These are phyloP conservation scores for Aurelia aurita complex sp. Pacific DNA, from an alignment of 30 jellyfish, hydroid and myxozoan genomes.

Conservation along the genomic window DNA sequence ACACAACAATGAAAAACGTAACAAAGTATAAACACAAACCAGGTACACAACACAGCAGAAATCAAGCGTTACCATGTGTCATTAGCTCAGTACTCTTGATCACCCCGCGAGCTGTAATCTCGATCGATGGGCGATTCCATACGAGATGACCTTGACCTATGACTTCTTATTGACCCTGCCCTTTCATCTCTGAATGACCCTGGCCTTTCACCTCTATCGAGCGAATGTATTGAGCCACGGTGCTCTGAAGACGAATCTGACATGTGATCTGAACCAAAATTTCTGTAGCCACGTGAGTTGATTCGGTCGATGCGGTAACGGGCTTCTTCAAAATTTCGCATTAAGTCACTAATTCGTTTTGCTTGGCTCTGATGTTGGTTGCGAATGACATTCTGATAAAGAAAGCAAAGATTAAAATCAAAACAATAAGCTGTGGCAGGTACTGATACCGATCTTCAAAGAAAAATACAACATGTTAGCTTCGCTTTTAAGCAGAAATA, in stretches of 20 bases:
- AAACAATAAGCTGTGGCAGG: too few species aligned
- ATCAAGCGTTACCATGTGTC: background rate
- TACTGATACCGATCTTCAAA: too few species aligned
- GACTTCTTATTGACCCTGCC: conserved; percentile 37
- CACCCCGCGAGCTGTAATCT: conserved; percentile 1
- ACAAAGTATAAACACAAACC: too few species aligned
- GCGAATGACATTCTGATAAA: conserved; percentile 58
- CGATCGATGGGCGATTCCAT: conserved; percentile 44
- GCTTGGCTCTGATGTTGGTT: conserved; percentile 66
- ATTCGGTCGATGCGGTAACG: conserved; percentile 70
- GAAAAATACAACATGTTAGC: too few species aligned
- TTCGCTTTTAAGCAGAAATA: too few species aligned
- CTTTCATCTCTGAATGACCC: conserved; percentile 55
- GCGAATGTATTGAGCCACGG: conserved; percentile 51
- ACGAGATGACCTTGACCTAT: conserved; percentile 30
- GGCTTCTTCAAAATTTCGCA: conserved; percentile 61
- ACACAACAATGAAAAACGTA: too few species aligned
- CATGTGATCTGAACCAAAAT: conserved; percentile 38
- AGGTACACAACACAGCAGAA: too few species aligned
- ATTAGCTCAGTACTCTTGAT: background rate
- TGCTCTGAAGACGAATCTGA: conserved; percentile 45
- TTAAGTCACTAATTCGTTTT: conserved; percentile 58
- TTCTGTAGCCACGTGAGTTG: conserved; percentile 41
- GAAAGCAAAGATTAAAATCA: too few species aligned
- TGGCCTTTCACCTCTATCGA: conserved; percentile 63